phyloP scores from a whole-genome alignment of 2,113 vertebrate species.

The Neolamprologus hecqui region DNA sequence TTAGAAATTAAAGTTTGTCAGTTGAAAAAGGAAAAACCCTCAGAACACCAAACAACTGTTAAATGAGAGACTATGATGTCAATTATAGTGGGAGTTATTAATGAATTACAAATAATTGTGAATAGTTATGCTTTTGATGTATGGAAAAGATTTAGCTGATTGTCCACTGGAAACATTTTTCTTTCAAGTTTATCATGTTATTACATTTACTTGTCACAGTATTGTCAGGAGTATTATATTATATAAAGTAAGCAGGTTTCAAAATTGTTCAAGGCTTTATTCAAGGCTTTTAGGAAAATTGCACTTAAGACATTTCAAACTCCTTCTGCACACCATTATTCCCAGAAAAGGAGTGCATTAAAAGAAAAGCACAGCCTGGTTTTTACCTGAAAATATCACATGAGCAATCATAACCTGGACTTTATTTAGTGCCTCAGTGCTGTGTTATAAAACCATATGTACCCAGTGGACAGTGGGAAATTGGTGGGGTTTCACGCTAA shows the following conservation, averaged over 20 bases:
- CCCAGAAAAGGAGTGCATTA: not conserved
- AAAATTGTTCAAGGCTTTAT: not conserved
- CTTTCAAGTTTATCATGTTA: not conserved
- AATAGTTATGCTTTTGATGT: not conserved
- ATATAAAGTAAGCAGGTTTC: not conserved
- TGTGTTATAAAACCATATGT: not conserved
- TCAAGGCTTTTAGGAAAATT: not conserved
- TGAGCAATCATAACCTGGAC: not conserved
- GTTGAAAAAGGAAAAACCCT: not conserved
- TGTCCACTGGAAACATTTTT: constrained; percentile 6
- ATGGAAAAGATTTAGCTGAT: not conserved
- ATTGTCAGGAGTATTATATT: not conserved
- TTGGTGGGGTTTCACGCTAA: not conserved
- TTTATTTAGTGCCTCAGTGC: not conserved
- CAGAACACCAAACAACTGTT: constrained; percentile 1
- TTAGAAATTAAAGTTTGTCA: not conserved
- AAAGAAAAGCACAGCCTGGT: not conserved
- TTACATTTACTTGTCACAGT: not conserved
- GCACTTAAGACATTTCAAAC: not conserved
- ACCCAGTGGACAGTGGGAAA: not conserved
- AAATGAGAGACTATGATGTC: not conserved
- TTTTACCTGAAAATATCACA: not conserved
- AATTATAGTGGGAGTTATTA: not conserved
- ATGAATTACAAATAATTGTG: not conserved
- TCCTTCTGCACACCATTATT: not conserved